phyloP scores from a whole-genome alignment of 1,140 invertebrate genomes.

The Caenorhabditis brenneri region DNA sequence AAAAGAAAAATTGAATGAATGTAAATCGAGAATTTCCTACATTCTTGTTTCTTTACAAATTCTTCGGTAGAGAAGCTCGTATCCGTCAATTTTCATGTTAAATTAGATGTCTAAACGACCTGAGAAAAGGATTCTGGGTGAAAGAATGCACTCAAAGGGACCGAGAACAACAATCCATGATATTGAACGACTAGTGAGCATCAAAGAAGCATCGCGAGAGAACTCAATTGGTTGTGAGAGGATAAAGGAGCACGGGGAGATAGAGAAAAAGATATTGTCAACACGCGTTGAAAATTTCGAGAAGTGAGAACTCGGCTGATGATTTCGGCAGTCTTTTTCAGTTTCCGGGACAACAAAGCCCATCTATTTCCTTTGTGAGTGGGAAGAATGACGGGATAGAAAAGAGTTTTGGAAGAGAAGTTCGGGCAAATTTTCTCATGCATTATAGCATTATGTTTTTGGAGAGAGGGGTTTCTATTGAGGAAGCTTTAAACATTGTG shows the following conservation, averaged over 20 bases:
- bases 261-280: slow-evolving; percentile 28
- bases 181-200: neutral
- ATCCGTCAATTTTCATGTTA: slow-evolving; percentile 12
- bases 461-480: neutral
- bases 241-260: neutral
- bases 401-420: neutral
- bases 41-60: slow-evolving; percentile 12
- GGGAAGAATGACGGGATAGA: neutral
- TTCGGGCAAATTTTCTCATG: neutral
- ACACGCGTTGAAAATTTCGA: slow-evolving; percentile 33
- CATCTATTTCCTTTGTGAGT: neutral
- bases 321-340: neutral
- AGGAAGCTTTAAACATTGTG: neutral
- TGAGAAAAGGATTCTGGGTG: too few species aligned
- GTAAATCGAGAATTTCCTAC: neutral
- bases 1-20: neutral
- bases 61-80: slow-evolving; percentile 2
- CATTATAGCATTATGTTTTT: neutral
- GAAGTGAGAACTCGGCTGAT: neutral
- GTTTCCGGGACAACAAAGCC: neutral
- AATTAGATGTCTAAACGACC: neutral
- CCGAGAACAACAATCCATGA: slow-evolving; percentile 3
- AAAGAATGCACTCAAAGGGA: neutral
- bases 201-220: slow-evolving; percentile 26
- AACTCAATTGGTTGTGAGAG: neutral